Percentiles rank a stretch among this genome's conserved stretches.
Evolutionary conservation across 2,797 vertebrate genomes (phyloP).

Genomic region (Oreochromis grahami): DNA sequence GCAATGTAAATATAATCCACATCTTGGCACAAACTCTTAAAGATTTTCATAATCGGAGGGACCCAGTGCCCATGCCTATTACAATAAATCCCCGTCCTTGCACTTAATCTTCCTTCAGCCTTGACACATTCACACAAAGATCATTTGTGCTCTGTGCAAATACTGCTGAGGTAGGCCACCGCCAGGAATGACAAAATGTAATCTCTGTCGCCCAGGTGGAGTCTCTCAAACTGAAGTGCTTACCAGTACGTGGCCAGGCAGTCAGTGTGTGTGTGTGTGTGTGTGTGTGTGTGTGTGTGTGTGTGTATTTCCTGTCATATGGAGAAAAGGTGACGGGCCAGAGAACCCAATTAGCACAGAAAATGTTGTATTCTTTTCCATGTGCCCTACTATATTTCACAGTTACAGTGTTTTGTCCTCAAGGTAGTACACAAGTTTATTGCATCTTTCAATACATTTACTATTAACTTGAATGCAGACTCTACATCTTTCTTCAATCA

Average conservation of each 20-base stretch:
- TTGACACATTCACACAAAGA: constrained; percentile 13
- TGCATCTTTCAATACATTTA: background rate
- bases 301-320: background rate
- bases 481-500: background rate
- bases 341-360: background rate
- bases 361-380: background rate
- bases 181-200: constrained; percentile 29
- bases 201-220: constrained; percentile 27
- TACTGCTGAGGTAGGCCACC: constrained; percentile 8
- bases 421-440: background rate
- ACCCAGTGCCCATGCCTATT: background rate
- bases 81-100: constrained; percentile 10
- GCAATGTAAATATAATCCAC: background rate
- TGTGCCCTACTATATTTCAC: background rate
- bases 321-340: background rate
- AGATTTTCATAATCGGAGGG: background rate
- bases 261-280: background rate
- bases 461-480: background rate
- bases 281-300: background rate
- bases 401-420: background rate
- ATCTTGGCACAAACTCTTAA: background rate
- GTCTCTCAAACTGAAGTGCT: background rate
- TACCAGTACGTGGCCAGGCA: background rate
- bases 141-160: background rate
- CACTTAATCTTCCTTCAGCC: constrained; percentile 14